These are phyloP conservation scores for Oryzias melastigma DNA, from an alignment of 2,113 vertebrate genomes.

Conservation along the genomic window DNA sequence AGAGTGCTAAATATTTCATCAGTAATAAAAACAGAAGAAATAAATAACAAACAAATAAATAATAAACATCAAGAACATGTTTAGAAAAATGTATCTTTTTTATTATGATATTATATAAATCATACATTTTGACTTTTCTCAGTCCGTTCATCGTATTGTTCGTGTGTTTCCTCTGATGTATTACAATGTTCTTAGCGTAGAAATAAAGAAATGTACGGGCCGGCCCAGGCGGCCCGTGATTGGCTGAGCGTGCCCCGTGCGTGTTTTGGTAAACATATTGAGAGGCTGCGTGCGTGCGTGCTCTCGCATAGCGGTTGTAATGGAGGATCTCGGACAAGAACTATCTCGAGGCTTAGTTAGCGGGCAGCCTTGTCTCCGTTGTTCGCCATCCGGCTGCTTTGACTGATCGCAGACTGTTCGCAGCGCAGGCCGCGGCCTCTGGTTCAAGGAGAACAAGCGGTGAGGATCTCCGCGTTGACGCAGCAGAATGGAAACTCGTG, in stretches of 20 bases:
- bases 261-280: conserved; percentile 71
- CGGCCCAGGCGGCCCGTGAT: conserved; percentile 31
- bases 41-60: too few relatives aligned
- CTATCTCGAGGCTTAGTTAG: conserved; percentile 32
- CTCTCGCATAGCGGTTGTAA: conserved; percentile 43
- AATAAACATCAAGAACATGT: too few relatives aligned
- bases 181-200: too few relatives aligned
- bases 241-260: conserved; percentile 65
- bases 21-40: too few relatives aligned
- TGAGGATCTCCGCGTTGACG: conserved; percentile 27
- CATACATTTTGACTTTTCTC: too few relatives aligned
- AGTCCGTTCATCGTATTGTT: too few relatives aligned
- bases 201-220: background rate
- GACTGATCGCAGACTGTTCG: background rate
- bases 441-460: conserved; percentile 16
- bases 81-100: too few relatives aligned
- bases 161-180: too few relatives aligned
- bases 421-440: background rate
- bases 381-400: background rate
- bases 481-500: conserved; percentile 17
- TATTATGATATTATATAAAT: too few relatives aligned
- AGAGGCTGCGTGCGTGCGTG: conserved; percentile 35
- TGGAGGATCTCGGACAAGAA: conserved; percentile 41
- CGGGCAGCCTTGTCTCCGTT: conserved; percentile 18
- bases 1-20: too few relatives aligned